Evolutionary conservation across 2,888 invertebrate species (phyloP), one percentile per base, ranked within the genome.

Genomic region (Eurois occulta): DNA sequence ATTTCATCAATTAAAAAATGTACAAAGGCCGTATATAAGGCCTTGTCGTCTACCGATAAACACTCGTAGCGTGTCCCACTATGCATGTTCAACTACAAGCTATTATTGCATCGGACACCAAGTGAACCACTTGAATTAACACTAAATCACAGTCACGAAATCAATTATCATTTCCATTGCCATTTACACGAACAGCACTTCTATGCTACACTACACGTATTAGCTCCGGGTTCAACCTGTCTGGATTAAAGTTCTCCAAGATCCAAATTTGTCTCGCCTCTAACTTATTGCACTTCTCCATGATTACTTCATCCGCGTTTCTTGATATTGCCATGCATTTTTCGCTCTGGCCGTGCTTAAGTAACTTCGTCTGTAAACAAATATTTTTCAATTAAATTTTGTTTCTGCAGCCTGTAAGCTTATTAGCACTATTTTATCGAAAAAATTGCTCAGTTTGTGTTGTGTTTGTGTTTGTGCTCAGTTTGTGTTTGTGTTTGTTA

Each of bases 341-440:
- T 93, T 99, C 98, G 90, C 99, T 99, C 91, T 99, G 99, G 66
- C 98, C 99, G 93, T 99, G 99, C 89, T 98, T 97, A 85, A 99
- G 95, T 91, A 98, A 97, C 92, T 98, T 98, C 11, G 96, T 95
- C 97, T 97, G 96, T 78, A 90, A 94, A 80, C 64, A 80, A 74
- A 75, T 0, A 75, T 67, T 4, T 4, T 16, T 16, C 13, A 32
- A 46, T 52, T 67, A n/a, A 62, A 66, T 67, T 11, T 28, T 13
- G 4, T 80, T 72, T 58, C 7, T 69, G 21, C 24, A 24, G 21
- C 58, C 43, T 32, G 28, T 13, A 21, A 48, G 13, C 6, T 10
- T 18, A 41, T 10, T 18, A 41, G 21, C 16, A 41, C 8, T n/a
- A n/a, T 55, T 28, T 58, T 58, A 1, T 24, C 6, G 28, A 35